phyloP scores from a whole-genome alignment of 2,113 vertebrate species.

The Pyxicephalus adspersus region DNA sequence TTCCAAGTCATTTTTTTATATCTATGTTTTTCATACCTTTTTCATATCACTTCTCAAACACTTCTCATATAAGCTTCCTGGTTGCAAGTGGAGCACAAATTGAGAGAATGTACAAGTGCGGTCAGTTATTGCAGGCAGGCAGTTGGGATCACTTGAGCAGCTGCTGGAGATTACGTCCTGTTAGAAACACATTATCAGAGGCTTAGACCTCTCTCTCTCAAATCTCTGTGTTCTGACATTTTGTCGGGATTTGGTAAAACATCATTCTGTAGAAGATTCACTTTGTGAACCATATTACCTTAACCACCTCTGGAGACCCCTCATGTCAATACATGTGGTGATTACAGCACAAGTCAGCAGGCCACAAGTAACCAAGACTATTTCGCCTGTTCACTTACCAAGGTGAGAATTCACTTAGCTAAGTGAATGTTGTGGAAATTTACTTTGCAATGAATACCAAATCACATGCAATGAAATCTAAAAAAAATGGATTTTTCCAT shows the following conservation, averaged over 20 bases:
- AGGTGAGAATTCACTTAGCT: no score
- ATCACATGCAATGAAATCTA: no score
- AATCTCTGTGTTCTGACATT: not conserved
- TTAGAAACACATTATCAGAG: conserved; percentile 34
- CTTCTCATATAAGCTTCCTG: not conserved
- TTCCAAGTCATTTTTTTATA: no score
- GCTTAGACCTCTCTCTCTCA: conserved; percentile 17
- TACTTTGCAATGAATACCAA: no score
- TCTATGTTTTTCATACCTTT: no score
- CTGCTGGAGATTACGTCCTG: conserved; percentile 11
- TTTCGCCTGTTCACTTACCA: no score
- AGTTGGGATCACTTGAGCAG: conserved; percentile 1
- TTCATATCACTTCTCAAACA: not conserved
- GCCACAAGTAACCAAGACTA: no score
- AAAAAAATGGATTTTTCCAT: no score
- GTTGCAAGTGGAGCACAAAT: not conserved
- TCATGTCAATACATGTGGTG: not conserved
- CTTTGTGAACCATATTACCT: conserved; percentile 8
- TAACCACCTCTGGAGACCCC: not conserved
- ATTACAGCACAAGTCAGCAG: not conserved
- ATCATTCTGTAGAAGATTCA: conserved; percentile 23
- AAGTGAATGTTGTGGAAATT: no score
- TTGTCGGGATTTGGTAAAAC: not conserved
- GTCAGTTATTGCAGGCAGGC: conserved; percentile 12
- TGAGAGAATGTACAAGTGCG: not conserved